These are phyloP conservation scores for Leptobrachium leishanense DNA, from an alignment of 2,113 vertebrate species.

Conservation along the genomic window DNA sequence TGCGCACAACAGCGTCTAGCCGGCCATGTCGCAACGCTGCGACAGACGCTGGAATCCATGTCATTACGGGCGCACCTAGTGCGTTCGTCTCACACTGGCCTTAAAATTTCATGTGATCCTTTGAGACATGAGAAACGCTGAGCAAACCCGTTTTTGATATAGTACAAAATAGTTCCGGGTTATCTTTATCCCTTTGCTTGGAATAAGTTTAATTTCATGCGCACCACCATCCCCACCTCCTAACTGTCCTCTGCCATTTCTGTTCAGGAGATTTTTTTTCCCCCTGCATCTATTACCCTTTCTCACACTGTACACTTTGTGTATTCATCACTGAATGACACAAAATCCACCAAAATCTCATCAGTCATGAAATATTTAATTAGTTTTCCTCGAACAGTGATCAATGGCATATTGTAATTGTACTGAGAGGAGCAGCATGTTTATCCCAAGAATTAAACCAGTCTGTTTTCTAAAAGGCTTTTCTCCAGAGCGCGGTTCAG, in stretches of 20 bases:
- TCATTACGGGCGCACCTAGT: no score
- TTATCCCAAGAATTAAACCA: conserved; percentile 36
- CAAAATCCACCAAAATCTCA: neutral
- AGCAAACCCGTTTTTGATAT: no score
- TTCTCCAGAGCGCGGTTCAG: conserved; percentile 14
- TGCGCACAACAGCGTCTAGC: no score
- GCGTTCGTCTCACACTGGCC: no score
- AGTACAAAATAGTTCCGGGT: no score
- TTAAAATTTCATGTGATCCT: no score
- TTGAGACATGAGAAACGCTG: no score
- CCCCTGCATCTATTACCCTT: neutral
- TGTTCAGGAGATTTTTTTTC: neutral
- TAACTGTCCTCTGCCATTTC: neutral
- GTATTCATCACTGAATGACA: conserved; percentile 2
- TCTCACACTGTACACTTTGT: conserved; percentile 8
- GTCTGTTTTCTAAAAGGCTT: conserved; percentile 40
- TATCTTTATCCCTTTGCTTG: no score
- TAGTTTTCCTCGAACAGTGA: neutral
- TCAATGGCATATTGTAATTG: conserved; percentile 41
- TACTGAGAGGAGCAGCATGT: neutral
- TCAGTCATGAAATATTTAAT: conserved; percentile 16
- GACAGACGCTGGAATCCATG: no score
- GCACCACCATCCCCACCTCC: no score
- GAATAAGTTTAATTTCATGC: no score
- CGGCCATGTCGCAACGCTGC: no score